Conservation (phyloP, 2,888 invertebrate species). For the Spisula solida region DNA sequence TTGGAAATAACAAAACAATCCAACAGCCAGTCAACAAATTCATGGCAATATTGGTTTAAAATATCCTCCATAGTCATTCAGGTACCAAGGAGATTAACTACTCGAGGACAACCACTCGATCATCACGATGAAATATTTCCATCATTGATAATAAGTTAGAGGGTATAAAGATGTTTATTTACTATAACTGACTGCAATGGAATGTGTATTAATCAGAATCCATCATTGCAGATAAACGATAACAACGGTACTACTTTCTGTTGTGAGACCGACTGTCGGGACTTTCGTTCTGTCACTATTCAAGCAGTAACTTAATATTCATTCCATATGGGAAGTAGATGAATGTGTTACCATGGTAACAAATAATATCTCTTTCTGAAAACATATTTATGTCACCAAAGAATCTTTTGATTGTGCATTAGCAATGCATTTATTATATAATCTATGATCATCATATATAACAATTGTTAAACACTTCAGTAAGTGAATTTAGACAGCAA, state of each 20-base stretch:
- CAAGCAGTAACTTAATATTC: slow-evolving; percentile 9
- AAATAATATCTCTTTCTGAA: not conserved
- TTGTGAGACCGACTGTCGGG: not conserved
- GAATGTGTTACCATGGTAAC: slow-evolving; percentile 18
- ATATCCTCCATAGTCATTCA: no score
- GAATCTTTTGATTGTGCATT: slow-evolving; percentile 1
- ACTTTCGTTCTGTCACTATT: slow-evolving; percentile 2
- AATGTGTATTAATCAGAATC: slow-evolving; percentile 5
- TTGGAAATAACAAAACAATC: no score
- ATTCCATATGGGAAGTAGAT: not conserved
- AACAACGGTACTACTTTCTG: slow-evolving; percentile 23
- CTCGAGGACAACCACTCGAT: no score
- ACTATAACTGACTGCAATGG: slow-evolving; percentile 12
- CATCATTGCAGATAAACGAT: not conserved
- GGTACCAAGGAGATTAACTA: no score
- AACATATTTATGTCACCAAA: not conserved
- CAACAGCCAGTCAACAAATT: no score
- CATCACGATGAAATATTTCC: not conserved
- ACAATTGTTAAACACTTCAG: no score
- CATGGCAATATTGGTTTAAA: no score
- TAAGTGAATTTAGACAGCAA: no score
- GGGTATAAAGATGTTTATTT: not conserved
- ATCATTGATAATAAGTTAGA: not conserved
- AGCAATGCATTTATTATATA: not conserved
- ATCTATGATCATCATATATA: no score